A percentile compares a stretch with the other conserved stretches of the same genome.
Conservation (phyloP, 2,113 vertebrate genomes). For the Puntigrus tetrazona region DNA sequence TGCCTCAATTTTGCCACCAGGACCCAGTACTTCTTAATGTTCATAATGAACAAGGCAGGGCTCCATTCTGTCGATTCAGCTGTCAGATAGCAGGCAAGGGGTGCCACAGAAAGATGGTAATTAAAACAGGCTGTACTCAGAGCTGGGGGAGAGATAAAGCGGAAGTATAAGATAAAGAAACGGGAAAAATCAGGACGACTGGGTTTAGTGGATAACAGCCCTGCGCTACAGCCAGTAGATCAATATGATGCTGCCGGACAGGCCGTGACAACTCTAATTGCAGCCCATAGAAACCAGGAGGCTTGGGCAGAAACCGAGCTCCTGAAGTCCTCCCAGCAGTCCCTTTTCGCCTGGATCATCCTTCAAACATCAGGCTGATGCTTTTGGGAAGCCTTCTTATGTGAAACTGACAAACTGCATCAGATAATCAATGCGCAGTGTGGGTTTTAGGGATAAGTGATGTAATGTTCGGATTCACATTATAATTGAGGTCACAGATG, state of each 20-base stretch:
- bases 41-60: conserved; percentile 45
- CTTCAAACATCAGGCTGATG: conserved; percentile 3
- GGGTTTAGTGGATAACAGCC: conserved; percentile 48
- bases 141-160: conserved; percentile 49
- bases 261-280: conserved; percentile 59
- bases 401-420: neutral
- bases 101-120: conserved; percentile 49
- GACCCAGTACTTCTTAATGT: conserved; percentile 35
- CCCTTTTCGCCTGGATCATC: neutral
- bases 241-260: conserved; percentile 50
- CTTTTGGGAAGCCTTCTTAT: conserved; percentile 12
- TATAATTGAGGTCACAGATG: conserved; percentile 10
- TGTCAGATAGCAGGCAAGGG: conserved; percentile 58
- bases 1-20: neutral
- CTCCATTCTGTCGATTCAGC: conserved; percentile 55
- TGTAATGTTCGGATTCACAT: neutral
- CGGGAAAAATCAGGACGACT: conserved; percentile 25
- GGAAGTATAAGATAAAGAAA: conserved; percentile 41
- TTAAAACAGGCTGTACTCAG: conserved; percentile 54
- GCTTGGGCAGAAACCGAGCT: conserved; percentile 35
- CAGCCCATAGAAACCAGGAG: conserved; percentile 40
- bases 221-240: conserved; percentile 41
- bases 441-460: neutral
- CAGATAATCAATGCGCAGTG: neutral
- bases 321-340: conserved; percentile 32